Percentiles rank a stretch among this genome's conserved stretches.
These are phyloP conservation scores for Enteromius radiatus DNA, from an alignment of 2,797 vertebrate species.

Conservation along the genomic window DNA sequence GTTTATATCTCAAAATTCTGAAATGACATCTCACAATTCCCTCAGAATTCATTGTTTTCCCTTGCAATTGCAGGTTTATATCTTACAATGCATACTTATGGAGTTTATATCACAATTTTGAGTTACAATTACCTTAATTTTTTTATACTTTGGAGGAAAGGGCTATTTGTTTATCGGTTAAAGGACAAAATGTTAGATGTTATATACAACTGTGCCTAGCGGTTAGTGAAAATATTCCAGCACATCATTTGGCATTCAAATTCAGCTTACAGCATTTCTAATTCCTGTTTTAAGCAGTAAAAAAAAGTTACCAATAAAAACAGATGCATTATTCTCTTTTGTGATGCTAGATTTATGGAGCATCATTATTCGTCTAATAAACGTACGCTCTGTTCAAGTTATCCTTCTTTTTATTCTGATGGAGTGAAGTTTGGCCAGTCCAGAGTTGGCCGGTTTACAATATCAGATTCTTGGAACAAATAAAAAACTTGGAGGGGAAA, in stretches of 20 bases:
- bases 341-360: constrained; percentile 66
- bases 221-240: too few relatives aligned
- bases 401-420: constrained; percentile 52
- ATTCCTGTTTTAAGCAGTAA: neutral
- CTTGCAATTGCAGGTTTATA: neutral
- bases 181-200: neutral
- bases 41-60: neutral
- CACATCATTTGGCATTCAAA: neutral
- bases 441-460: constrained; percentile 57
- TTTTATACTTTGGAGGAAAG: neutral
- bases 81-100: neutral
- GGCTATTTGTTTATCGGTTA: neutral
- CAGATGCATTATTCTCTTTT: constrained; percentile 65
- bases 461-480: constrained; percentile 58
- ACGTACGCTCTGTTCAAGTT: constrained; percentile 64
- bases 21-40: neutral
- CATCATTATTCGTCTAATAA: constrained; percentile 63
- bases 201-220: neutral
- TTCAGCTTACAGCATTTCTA: neutral
- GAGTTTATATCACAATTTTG: neutral
- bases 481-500: constrained; percentile 24
- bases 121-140: neutral
- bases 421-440: constrained; percentile 46
- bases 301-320: constrained; percentile 1
- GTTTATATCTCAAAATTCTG: neutral